phyloP scores from a whole-genome alignment of 1,140 invertebrate genomes.

The Pseudomyrmex concolor region DNA sequence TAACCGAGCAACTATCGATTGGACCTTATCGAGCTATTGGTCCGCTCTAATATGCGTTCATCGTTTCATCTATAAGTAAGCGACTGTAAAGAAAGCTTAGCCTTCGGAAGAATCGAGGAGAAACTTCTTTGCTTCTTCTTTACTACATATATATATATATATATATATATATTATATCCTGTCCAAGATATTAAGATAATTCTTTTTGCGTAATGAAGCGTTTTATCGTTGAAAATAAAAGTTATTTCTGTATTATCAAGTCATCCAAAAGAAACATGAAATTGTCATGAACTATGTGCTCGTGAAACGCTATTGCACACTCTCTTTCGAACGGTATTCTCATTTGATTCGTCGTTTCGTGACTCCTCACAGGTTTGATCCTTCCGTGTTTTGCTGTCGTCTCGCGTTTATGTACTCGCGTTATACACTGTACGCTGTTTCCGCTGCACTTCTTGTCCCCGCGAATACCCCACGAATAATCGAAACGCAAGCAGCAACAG shows the following conservation, averaged over 20 bases:
- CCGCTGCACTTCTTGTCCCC: neutral
- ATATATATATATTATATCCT: neutral
- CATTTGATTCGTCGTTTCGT: slow-evolving; percentile 16
- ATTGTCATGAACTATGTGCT: too few relatives aligned
- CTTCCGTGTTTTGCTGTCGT: slow-evolving; percentile 1
- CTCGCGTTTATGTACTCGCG: slow-evolving; percentile 28
- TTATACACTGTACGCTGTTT: neutral
- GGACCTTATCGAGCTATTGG: slow-evolving; percentile 63
- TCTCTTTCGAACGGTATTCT: neutral
- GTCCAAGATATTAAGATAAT: neutral
- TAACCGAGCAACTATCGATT: slow-evolving; percentile 60
- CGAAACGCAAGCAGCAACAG: slow-evolving; percentile 52
- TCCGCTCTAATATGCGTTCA: slow-evolving; percentile 58
- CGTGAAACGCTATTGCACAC: too few relatives aligned
- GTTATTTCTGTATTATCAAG: neutral
- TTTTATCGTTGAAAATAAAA: neutral
- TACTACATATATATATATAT: too few relatives aligned
- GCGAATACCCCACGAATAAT: slow-evolving; percentile 48
- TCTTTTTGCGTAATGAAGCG: neutral
- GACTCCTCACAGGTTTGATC: slow-evolving; percentile 13
- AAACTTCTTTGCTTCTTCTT: neutral
- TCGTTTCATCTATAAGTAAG: slow-evolving; percentile 48
- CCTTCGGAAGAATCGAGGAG: slow-evolving; percentile 17
- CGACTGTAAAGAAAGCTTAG: neutral
- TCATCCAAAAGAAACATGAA: too few relatives aligned